Percentiles rank a stretch among this genome's conserved stretches.
Conservation (phyloP, 2,113 vertebrate species). For the Pao palembangensis region DNA sequence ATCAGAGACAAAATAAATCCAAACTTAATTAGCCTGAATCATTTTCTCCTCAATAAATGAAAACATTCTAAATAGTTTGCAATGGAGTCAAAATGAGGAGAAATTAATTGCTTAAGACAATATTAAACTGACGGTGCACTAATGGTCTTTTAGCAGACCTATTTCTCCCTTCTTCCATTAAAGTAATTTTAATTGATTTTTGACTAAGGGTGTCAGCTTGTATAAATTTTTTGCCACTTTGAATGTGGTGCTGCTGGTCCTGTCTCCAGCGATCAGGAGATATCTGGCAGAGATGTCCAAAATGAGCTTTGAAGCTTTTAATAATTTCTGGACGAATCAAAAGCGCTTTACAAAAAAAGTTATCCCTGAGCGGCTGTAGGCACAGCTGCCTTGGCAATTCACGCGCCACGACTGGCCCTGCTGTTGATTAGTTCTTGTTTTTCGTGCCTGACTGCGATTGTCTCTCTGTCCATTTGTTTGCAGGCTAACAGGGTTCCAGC, state of each 20-base stretch:
- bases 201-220: neutral
- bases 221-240: neutral
- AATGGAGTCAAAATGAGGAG: too few relatives aligned
- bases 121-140: too few relatives aligned
- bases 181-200: neutral
- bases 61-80: too few relatives aligned
- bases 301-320: too few relatives aligned
- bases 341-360: constrained; percentile 38
- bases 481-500: constrained; percentile 97
- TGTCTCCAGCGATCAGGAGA: too few relatives aligned
- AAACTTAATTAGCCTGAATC: too few relatives aligned
- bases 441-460: constrained; percentile 44
- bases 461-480: constrained; percentile 61
- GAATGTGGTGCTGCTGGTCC: too few relatives aligned
- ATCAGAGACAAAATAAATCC: too few relatives aligned
- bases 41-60: too few relatives aligned
- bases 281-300: neutral
- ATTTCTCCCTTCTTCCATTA: neutral
- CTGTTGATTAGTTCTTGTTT: constrained; percentile 38
- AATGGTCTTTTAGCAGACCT: neutral
- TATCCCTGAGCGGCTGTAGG: constrained; percentile 26
- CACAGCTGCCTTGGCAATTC: constrained; percentile 29
- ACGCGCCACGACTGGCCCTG: constrained; percentile 38
- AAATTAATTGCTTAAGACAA: too few relatives aligned
- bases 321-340: constrained; percentile 41